Evolutionary conservation across 2,113 vertebrate genomes (phyloP), one percentile per base, ranked within the genome.

Genomic region (Pavo muticus): DNA sequence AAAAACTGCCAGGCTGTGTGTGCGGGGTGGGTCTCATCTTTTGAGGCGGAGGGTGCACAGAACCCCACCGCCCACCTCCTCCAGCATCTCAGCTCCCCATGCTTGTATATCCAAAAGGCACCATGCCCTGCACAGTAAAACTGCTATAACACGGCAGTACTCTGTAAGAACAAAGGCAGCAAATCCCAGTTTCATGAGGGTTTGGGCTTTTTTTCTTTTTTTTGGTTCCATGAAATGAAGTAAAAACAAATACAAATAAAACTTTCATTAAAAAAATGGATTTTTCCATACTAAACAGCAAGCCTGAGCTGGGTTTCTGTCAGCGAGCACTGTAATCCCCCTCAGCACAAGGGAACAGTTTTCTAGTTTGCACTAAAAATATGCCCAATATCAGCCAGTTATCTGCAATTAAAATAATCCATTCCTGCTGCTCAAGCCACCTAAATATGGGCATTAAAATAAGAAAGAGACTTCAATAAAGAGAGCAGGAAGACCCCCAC

Each of bases 321-420:
- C 76, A 75, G 50, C 0, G 21, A 84, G 56, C 61, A 37, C 67
- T 73, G 37, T 50, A 93, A 94, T 74, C 56, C 68, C 30, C 39
- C 32, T 93, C 42, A 60, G 40, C 80, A 50, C 79, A 69, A 64
- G 73, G 76, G 84, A 93, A 70, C 7, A 65, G 47, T 82, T 92
- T 72, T 40, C 76, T 71, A 44, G 56, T 84, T 92, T 87, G 73
- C 70, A 72, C 44, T 61, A 88, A 56, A 93, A 84, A 84, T 56
- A 86, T 12, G 47, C 27, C 80, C 35, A 76, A 63, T 87, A 92
- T 61, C 87, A 84, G 54, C 64, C 80, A 78, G 76, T 78, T 68
- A 78, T 52, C 60, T 87, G 83, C 92, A 94, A 88, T 90, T 93
- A 32, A 91, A 94, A 86, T 91, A 94, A 59, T 67, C 82, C 56